Percentiles rank a stretch among this genome's conserved stretches.
phyloP scores from a whole-genome alignment of 2,888 invertebrate genomes.

The Agrotis exclamationis region DNA sequence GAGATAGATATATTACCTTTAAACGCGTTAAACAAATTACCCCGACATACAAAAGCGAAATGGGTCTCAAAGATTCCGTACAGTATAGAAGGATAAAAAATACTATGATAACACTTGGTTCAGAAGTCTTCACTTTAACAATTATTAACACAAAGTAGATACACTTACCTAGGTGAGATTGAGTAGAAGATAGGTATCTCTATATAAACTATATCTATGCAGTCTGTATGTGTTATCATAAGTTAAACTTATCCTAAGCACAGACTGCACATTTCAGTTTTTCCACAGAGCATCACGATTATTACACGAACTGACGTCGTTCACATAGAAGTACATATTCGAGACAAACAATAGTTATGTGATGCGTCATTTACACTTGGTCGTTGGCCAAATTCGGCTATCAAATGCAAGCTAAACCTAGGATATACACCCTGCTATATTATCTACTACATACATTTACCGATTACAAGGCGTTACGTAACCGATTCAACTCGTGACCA shows the following conservation, averaged over 20 bases:
- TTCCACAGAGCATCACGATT: slow-evolving; percentile 35
- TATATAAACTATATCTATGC: slow-evolving; percentile 69
- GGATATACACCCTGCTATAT: slow-evolving; percentile 57
- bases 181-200: slow-evolving; percentile 53
- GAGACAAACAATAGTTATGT: slow-evolving; percentile 53
- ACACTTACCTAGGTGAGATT: slow-evolving; percentile 62
- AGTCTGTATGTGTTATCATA: slow-evolving; percentile 70
- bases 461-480: slow-evolving; percentile 55
- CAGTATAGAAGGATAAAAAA: slow-evolving; percentile 64
- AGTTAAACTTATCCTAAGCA: slow-evolving; percentile 64
- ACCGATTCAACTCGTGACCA: slow-evolving; percentile 37
- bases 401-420: slow-evolving; percentile 56
- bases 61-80: slow-evolving; percentile 63
- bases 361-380: slow-evolving; percentile 62
- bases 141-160: slow-evolving; percentile 64
- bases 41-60: slow-evolving; percentile 58
- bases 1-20: slow-evolving; percentile 45
- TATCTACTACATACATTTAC: slow-evolving; percentile 49
- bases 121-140: slow-evolving; percentile 69
- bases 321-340: slow-evolving; percentile 43
- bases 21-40: slow-evolving; percentile 31
- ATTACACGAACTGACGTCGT: slow-evolving; percentile 38
- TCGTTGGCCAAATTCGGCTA: slow-evolving; percentile 62
- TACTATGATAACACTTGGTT: slow-evolving; percentile 67
- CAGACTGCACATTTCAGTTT: slow-evolving; percentile 67